Evolutionary conservation across 2,888 invertebrate species (phyloP), one percentile per base, ranked within the genome.

Genomic region (Colostygia pectinataria): DNA sequence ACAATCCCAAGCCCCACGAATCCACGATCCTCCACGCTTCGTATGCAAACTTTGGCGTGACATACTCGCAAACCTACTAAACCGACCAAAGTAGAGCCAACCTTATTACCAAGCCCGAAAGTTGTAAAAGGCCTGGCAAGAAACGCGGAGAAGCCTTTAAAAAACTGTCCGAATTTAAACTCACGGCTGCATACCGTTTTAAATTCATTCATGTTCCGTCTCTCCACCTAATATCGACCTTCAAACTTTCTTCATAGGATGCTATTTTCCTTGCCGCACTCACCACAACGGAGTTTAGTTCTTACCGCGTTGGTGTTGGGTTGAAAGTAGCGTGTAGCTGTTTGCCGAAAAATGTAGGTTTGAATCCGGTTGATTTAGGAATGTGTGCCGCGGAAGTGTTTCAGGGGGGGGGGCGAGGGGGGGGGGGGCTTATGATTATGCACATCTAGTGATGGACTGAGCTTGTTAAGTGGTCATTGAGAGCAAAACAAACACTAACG

Each of bases 311-410:
- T 3, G n/a, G 0, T 1, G 13, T 67, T 76, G 67, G 58, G 74
- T 74, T 44, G 47, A 49, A 53, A 66, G 59, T 74, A 12, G 57
- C 14, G 53, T 66, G 63, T 7, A 37, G 45, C 20, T 25, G 9
- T 18, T 42, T 66, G 63, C 61, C 82, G 73, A 82, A 84, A 82
- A 77, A 83, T 82, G 71, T 84, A 73, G 84, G 82, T 71, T 69
- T 65, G 73, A 79, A 80, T 84, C 81, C 83, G 84, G 80, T 84
- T 77, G 82, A 78, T 80, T 81, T 78, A 74, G 77, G 80, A 80
- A 86, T 86, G 78, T 87, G 71, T 79, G 85, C 58, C 87, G 68
- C 67, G 66, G 73, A 87, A 74, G 83, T 85, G 65, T 83, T 71
- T 53, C 75, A 64, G 56, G 58, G 65, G 65, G 65, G 61, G 56